Base-by-base conservation (phyloP, 2,797 vertebrate species). In the Rallus crepitans region DNA sequence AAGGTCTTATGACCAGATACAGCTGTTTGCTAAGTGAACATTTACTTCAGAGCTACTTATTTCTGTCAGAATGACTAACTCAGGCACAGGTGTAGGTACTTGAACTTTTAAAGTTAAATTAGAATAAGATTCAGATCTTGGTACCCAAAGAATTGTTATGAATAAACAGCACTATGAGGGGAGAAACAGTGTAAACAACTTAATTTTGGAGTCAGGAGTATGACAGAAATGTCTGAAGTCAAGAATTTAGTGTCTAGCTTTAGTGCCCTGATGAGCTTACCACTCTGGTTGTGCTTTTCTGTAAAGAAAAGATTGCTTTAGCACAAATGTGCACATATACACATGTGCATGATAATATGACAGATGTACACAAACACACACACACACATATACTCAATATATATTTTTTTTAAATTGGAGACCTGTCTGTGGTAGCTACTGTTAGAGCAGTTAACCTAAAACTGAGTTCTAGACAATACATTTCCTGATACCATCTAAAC, bases 141-240 rank as follows among this genome's bases (percentile, higher is more conserved):
- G 28, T 77, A 87, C 12, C 5, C 60, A 92, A 89, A 78, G 87
- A 92, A 12, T 90, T 91, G 35, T 20, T 63, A 71, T 47, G 47
- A 89, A 94, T 82, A 92, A 92, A 83, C 52, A 83, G 10, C 60
- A 71, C 69, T 56, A 13, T 37, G 68, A 87, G 27, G 15, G 20
- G 15, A 37, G 45, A 91, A 94, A 89, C 60, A 64, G 19, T 77
- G 69, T 91, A 94, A 96, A 94, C 65, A 93, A 66, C 48, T 92
- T 93, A 63, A 90, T 87, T 78, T 82, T 82, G 45, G 27, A 93
- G 61, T 75, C 77, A 93, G 28, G 7, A 90, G 6, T 56, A 66
- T 78, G 65, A 87, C 69, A 83, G 45, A 81, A 94, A 60, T 91
- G 71, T 80, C 84, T 53, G 30, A 91, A 93, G 64, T 52, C 75